These are phyloP conservation scores for Hipparchia semele DNA, from an alignment of 2,888 invertebrate genomes.

Conservation along the genomic window DNA sequence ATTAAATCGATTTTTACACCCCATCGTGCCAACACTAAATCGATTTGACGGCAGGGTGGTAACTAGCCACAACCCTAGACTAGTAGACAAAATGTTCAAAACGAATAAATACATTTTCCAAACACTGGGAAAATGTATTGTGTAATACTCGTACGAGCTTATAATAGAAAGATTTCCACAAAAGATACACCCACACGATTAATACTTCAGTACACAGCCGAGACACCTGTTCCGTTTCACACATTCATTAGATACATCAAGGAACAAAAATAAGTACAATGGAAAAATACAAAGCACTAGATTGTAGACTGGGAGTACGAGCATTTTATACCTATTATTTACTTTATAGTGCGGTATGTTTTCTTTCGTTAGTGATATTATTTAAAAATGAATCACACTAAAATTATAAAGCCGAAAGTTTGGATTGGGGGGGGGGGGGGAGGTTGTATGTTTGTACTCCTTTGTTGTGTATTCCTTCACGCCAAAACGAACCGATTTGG, in stretches of 20 bases:
- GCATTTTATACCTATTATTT: not conserved
- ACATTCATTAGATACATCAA: conserved; percentile 44
- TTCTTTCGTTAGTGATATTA: not conserved
- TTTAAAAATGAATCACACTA: not conserved
- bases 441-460: no score
- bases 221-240: conserved; percentile 43
- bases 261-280: conserved; percentile 40
- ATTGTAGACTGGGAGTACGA: conserved; percentile 14
- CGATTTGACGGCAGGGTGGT: no score
- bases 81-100: not conserved
- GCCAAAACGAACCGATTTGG: no score
- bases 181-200: conserved; percentile 23
- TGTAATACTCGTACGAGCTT: not conserved
- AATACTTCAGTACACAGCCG: conserved; percentile 31
- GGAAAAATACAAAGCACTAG: conserved; percentile 38
- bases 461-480: no score
- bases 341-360: not conserved
- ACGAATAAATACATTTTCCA: not conserved
- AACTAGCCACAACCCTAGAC: no score
- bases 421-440: no score
- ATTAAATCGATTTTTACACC: no score
- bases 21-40: no score
- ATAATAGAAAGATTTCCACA: conserved; percentile 19
- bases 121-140: not conserved
- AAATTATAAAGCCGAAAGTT: no score